These are phyloP conservation scores for Melospiza melodia DNA, from an alignment of 2,113 vertebrate genomes.

Conservation along the genomic window DNA sequence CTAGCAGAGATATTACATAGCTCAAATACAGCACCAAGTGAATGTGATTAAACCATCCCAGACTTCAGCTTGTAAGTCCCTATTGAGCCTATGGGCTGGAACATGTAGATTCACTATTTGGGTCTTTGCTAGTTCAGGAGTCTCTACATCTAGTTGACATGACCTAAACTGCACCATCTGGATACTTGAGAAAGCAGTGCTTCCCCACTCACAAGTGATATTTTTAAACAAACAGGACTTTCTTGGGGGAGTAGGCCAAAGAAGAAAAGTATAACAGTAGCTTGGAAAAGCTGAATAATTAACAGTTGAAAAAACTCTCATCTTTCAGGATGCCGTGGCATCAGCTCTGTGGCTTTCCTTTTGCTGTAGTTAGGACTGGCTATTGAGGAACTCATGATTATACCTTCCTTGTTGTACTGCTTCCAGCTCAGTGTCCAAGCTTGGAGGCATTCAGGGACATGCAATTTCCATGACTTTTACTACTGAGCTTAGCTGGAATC, in stretches of 20 bases:
- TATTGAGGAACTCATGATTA: constrained; percentile 43
- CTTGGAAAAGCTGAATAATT: constrained; percentile 46
- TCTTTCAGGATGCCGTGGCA: background rate
- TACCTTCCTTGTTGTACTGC: constrained; percentile 10
- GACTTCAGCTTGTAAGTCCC: background rate
- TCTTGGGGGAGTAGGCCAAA: background rate
- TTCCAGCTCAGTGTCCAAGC: constrained; percentile 26
- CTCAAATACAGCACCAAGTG: background rate
- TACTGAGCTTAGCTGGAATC: constrained; percentile 7
- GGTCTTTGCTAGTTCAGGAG: background rate
- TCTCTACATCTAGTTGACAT: constrained; percentile 24
- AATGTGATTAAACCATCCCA: background rate
- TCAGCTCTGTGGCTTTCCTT: background rate
- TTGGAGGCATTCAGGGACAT: constrained; percentile 43
- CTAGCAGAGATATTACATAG: background rate
- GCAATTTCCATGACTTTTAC: constrained; percentile 31
- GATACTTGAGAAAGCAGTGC: constrained; percentile 21
- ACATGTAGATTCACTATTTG: background rate
- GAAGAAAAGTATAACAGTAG: background rate
- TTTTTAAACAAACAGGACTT: constrained; percentile 39
- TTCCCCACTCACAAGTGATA: background rate
- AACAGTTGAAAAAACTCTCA: background rate
- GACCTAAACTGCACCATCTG: constrained; percentile 40
- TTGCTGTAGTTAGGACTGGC: background rate
- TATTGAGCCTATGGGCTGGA: background rate